Evolutionary conservation across 2,797 vertebrate genomes (phyloP).

Genomic region (Mionectes olivaceus): DNA sequence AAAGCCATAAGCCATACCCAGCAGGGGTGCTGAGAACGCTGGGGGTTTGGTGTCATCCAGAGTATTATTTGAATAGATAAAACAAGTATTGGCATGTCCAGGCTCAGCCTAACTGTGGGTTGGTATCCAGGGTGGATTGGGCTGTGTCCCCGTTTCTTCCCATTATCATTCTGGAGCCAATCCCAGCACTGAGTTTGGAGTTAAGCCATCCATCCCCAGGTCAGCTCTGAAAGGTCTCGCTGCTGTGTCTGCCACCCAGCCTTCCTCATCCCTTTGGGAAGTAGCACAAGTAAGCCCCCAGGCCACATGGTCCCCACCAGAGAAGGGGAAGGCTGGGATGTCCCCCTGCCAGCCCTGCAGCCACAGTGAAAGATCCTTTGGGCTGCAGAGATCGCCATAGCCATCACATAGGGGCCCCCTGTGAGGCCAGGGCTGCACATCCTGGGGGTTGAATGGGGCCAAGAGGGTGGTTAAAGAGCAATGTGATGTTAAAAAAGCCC

Average conservation of each 20-base stretch:
- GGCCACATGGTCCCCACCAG: neutral
- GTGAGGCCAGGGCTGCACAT: neutral
- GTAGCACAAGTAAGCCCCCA: accelerated
- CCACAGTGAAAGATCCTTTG: neutral
- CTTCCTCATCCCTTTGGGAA: neutral
- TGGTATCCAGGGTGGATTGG: neutral
- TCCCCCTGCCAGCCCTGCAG: neutral
- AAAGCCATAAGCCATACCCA: neutral
- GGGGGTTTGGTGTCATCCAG: neutral
- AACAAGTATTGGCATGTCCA: neutral
- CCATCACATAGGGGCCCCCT: accelerated
- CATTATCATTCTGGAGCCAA: neutral
- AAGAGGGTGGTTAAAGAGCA: neutral
- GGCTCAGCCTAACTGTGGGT: neutral
- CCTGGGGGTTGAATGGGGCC: neutral
- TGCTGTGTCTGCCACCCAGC: neutral
- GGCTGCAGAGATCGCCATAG: neutral
- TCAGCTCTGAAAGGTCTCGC: neutral
- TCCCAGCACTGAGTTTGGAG: neutral
- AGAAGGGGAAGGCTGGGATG: neutral
- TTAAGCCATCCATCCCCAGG: neutral
- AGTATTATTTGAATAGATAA: neutral
- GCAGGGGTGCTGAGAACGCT: accelerated
- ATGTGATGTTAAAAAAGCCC: neutral
- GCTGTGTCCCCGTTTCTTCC: neutral